phyloP scores from a whole-genome alignment of 2,797 vertebrate genomes.

The Clamator glandarius region DNA sequence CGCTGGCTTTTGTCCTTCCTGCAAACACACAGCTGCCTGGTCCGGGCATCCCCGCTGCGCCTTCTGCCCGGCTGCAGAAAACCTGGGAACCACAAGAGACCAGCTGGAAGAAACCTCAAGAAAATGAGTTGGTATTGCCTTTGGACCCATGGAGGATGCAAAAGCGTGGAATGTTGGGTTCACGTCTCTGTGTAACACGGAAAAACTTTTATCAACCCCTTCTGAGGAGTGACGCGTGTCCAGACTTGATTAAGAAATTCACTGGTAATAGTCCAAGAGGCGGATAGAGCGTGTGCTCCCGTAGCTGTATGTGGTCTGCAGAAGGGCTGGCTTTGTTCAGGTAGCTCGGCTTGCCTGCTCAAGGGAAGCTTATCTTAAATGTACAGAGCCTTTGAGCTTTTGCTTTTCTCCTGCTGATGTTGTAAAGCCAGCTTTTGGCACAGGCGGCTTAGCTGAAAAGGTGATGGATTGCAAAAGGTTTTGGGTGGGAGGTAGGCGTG shows the following conservation, averaged over 20 bases:
- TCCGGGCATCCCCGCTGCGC: neutral
- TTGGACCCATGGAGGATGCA: neutral
- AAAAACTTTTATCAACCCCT: neutral
- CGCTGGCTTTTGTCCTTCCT: slow-evolving; percentile 56
- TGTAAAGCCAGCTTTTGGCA: neutral
- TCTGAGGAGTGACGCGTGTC: neutral
- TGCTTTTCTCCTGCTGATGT: fast-evolving
- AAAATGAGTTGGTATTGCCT: slow-evolving; percentile 2
- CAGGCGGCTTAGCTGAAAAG: neutral
- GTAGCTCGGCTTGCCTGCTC: neutral
- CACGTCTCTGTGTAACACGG: fast-evolving
- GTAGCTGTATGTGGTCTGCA: neutral
- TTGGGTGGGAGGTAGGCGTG: neutral
- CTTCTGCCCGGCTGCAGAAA: slow-evolving; percentile 14
- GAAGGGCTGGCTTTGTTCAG: neutral
- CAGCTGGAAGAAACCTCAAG: slow-evolving; percentile 38
- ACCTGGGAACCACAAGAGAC: neutral
- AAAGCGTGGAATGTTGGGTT: neutral
- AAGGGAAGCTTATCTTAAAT: neutral
- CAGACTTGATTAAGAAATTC: neutral
- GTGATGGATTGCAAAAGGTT: neutral
- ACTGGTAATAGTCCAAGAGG: neutral
- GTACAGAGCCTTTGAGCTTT: neutral
- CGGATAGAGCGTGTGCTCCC: neutral
- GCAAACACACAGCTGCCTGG: slow-evolving; percentile 53